Evolutionary conservation across 2,113 vertebrate genomes (phyloP), one percentile per base, ranked within the genome.

Genomic region (Mormyrus lacerda): DNA sequence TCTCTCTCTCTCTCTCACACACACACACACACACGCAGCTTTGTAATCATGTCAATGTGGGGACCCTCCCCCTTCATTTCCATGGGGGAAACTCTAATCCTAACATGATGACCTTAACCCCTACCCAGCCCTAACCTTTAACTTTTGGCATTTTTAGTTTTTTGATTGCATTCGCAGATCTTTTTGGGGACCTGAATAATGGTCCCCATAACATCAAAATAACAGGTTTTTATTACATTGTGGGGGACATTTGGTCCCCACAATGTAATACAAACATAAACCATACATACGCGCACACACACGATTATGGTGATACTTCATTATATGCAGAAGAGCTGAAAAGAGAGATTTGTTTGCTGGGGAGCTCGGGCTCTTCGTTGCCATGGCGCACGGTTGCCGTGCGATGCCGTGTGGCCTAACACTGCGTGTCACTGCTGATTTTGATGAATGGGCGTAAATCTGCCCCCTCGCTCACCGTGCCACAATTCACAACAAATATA

Each of bases 371-470:
- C 55, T n/a, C 35, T 11, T 27, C 48, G 87, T 73, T 88, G 44
- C 87, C 87, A 45, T 73, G 87, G 87, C 24, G 19, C 61, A 13
- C 42, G 13, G 87, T 73, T 31, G 87, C 61, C 61, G 61, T 73
- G 44, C 21, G 39, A 87, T 61, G 55, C 86, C 39, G 21, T 44
- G 87, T 21, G 91, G 94, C 91, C 93, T 94, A 92, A 93, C 94
- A 94, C 94, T 58, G 94, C 91, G 92, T 94, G 92, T 94, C 94
- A 94, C 94, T 65, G 93, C 91, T 93, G 95, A 95, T 95, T 95
- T 95, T 96, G 95, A 97, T 96, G 94, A 95, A 96, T 95, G 95
- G 94, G 94, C 88, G 91, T 94, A 91, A 92, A 94, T 94, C 94
- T 93, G 94, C 93, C 92, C 95, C 87, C 53, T 87, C 39, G 19